Percentiles rank a stretch among this genome's conserved stretches.
Evolutionary conservation across 2,888 invertebrate genomes (phyloP).

Genomic region (Netelia melanura): DNA sequence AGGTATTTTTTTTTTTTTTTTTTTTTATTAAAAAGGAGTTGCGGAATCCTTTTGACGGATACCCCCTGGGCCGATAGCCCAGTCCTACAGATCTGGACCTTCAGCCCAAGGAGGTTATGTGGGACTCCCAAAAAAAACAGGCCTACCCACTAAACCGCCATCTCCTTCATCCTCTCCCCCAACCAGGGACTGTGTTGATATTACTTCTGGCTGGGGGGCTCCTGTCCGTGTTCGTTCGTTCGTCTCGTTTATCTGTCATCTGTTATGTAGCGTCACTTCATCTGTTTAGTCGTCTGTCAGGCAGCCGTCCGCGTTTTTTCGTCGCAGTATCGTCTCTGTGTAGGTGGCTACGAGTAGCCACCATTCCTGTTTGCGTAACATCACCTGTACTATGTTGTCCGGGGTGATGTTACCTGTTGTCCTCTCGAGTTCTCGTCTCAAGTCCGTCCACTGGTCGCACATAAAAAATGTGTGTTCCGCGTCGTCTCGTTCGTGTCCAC

Average conservation of each 20-base stretch:
- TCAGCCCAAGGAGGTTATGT: neutral
- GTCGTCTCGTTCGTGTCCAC: slow-evolving; percentile 48
- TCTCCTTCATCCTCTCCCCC: slow-evolving; percentile 30
- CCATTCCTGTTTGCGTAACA: slow-evolving; percentile 33
- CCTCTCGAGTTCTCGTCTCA: slow-evolving; percentile 23
- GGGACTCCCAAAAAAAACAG: slow-evolving; percentile 6
- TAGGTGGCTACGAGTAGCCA: slow-evolving; percentile 12
- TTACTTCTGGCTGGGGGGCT: slow-evolving; percentile 45
- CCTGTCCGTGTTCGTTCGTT: slow-evolving; percentile 34
- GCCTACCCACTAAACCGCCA: slow-evolving; percentile 43
- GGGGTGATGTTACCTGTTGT: slow-evolving; percentile 8
- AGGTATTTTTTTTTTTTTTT: neutral
- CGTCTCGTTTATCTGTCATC: neutral
- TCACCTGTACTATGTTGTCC: neutral
- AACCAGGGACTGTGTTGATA: slow-evolving; percentile 44
- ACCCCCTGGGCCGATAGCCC: neutral
- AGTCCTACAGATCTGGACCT: too few species aligned
- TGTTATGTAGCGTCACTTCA: neutral
- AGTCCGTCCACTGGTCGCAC: slow-evolving; percentile 28
- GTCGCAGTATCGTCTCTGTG: slow-evolving; percentile 6
- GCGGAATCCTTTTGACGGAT: slow-evolving; percentile 70
- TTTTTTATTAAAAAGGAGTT: slow-evolving; percentile 81
- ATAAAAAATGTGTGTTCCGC: slow-evolving; percentile 54
- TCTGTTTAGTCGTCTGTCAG: slow-evolving; percentile 4
- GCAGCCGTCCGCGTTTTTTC: slow-evolving; percentile 11